Evolutionary conservation across 2,797 vertebrate species (phyloP).

Genomic region (Acanthurus leucopareius): DNA sequence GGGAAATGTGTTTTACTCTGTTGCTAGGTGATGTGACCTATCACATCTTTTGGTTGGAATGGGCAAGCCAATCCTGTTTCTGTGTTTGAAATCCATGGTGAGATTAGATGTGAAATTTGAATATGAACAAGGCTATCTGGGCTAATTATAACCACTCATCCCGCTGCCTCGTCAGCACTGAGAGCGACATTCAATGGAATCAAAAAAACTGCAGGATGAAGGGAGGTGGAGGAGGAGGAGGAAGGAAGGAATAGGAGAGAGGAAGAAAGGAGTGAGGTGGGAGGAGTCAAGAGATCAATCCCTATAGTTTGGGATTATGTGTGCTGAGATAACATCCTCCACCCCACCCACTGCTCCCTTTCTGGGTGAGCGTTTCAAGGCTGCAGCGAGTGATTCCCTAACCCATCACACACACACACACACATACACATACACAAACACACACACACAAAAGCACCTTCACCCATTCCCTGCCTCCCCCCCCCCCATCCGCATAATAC

Average conservation of each 20-base stretch:
- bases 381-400: constrained; percentile 51
- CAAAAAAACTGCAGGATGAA: constrained; percentile 54
- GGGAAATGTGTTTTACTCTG: constrained; percentile 50
- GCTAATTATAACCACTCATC: constrained; percentile 83
- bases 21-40: constrained; percentile 70
- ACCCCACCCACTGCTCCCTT: constrained; percentile 63
- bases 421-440: background rate
- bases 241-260: constrained; percentile 35
- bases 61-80: constrained; percentile 63
- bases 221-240: constrained; percentile 37
- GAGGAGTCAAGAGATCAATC: constrained; percentile 81
- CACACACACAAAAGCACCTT: constrained; percentile 56
- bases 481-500: constrained; percentile 70
- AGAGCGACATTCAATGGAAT: constrained; percentile 64
- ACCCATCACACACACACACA: constrained; percentile 19
- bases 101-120: constrained; percentile 81
- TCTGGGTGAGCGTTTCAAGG: constrained; percentile 64
- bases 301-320: constrained; percentile 81
- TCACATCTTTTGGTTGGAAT: constrained; percentile 62
- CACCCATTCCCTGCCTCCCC: constrained; percentile 47
- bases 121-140: constrained; percentile 79
- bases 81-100: constrained; percentile 62
- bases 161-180: constrained; percentile 75
- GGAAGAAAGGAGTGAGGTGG: constrained; percentile 42
- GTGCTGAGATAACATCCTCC: constrained; percentile 78